phyloP scores from a whole-genome alignment of 2,113 vertebrate genomes.

The Paradisaea rubra region DNA sequence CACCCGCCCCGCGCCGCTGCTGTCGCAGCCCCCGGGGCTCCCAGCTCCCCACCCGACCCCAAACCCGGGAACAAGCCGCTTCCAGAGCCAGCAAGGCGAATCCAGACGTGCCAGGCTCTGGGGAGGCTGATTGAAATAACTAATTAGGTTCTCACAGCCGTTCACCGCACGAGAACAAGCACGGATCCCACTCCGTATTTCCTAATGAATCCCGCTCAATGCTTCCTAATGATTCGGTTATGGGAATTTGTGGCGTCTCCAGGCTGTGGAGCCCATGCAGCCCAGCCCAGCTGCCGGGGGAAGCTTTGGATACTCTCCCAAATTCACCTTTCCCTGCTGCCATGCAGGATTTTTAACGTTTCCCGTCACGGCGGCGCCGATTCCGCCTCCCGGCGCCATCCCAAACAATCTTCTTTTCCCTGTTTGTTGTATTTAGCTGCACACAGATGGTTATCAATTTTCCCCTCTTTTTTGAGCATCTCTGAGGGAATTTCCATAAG shows the following conservation, averaged over 20 bases:
- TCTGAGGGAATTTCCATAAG: background rate
- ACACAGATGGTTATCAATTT: background rate
- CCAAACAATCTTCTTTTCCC: background rate
- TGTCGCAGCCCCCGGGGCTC: background rate
- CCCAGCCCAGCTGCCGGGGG: background rate
- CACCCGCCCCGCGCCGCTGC: background rate
- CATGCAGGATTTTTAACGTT: background rate
- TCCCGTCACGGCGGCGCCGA: background rate
- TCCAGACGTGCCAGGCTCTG: background rate
- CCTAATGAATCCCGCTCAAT: slow-evolving; percentile 4
- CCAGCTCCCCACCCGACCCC: background rate
- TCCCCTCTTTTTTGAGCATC: background rate
- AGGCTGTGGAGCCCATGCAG: background rate
- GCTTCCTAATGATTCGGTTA: slow-evolving; percentile 39
- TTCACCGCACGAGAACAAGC: background rate
- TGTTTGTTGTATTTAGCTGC: background rate
- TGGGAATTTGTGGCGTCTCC: background rate
- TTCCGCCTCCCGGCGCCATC: background rate
- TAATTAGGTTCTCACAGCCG: slow-evolving; percentile 22
- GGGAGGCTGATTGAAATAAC: slow-evolving; percentile 36
- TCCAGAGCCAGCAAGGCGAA: background rate
- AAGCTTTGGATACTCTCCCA: background rate
- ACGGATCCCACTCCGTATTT: background rate
- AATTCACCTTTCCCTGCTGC: background rate
- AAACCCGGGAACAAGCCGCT: background rate